Base-by-base conservation (phyloP, 1,140 invertebrate species). In the Cyclargus thomasi region DNA sequence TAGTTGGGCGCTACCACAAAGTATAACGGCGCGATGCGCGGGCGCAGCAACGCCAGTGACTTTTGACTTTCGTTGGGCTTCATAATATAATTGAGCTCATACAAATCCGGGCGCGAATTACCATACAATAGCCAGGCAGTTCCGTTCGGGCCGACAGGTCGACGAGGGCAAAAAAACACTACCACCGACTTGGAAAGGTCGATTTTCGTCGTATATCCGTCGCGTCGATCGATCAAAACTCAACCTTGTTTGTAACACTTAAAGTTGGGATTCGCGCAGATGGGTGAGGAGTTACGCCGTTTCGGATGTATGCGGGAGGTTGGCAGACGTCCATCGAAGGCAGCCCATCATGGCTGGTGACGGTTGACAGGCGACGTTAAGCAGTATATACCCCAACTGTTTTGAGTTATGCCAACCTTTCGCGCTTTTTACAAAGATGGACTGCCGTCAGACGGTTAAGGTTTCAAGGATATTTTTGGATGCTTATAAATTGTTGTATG, bases 1-100 rank as follows among this genome's bases (percentile, higher is more conserved):
- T 11, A 47, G 2, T 3, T 39, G 18, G 20, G 17, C 11, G 20
- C 23, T 22, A 21, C 39, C 7, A 53, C 17, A 64, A 64, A 18
- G 39, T 35, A n/a, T 64, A 64, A 53, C 21, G 39, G 39, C 39
- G 47, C 17, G 17, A 36, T 63, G 53, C 53, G 14, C 29, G 16
- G 53, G 65, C 29, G 53, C 29, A 71, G 53, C 29, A 71, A 82
- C 78, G 80, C 80, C 79, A 80, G 79, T 88, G 86, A 90, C 87
- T 90, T 86, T 90, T 90, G 87, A 87, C 86, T 90, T 86, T 84
- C 76, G 79, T 76, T 79, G 83, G 84, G 83, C 85, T 88, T 86
- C 84, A 86, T 87, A 90, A 88, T 88, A 86, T 90, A 90, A 90
- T 90, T 90, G 86, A 82, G 83, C 81, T 70, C 85, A 78, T 87